phyloP scores from a whole-genome alignment of 2,797 vertebrate genomes.

The Cossypha dichroa region DNA sequence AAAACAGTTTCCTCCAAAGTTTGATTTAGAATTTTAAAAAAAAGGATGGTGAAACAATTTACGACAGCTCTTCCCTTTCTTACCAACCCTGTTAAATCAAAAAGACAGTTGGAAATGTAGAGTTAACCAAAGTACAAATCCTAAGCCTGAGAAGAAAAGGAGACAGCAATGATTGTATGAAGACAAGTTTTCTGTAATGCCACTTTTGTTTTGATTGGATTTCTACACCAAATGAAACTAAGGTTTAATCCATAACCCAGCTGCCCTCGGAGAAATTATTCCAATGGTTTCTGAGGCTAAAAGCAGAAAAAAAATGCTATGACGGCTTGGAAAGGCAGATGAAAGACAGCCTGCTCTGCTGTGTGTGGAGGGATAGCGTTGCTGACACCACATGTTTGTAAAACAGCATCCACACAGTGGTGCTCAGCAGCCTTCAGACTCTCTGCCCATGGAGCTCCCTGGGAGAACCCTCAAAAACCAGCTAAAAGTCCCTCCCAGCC shows the following conservation, averaged over 20 bases:
- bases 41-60: background rate
- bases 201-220: background rate
- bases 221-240: background rate
- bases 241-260: background rate
- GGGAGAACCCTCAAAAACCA: background rate
- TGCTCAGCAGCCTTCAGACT: background rate
- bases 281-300: background rate
- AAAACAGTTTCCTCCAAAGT: background rate
- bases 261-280: background rate
- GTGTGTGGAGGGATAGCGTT: background rate
- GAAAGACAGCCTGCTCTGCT: background rate
- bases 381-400: background rate
- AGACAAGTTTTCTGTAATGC: background rate
- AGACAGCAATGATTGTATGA: background rate
- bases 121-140: background rate
- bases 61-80: background rate
- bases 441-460: background rate
- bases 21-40: background rate
- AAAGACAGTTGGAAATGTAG: background rate
- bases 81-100: background rate
- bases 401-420: rapidly evolving
- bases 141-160: background rate
- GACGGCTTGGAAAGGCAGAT: background rate
- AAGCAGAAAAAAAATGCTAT: background rate
- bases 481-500: background rate